These are phyloP conservation scores for Nemapogon koenigi DNA, from an alignment of 2,888 invertebrate species.

Conservation along the genomic window DNA sequence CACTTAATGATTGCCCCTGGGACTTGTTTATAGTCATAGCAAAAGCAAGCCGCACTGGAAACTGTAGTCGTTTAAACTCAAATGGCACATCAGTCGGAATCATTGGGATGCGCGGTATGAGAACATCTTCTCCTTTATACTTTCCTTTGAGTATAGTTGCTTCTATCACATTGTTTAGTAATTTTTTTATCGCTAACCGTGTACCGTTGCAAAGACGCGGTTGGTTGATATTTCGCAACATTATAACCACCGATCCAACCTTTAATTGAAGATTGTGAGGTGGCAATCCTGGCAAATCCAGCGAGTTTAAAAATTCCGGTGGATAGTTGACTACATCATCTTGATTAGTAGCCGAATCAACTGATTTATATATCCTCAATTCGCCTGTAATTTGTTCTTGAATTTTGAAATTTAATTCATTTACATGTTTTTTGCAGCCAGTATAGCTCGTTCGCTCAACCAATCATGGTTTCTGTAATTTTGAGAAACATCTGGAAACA, in stretches of 20 bases:
- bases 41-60: slow-evolving; percentile 18
- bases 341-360: slow-evolving; percentile 20
- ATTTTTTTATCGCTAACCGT: slow-evolving; percentile 14
- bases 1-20: slow-evolving; percentile 19
- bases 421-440: slow-evolving; percentile 15
- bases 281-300: slow-evolving; percentile 23
- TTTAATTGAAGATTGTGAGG: slow-evolving; percentile 23
- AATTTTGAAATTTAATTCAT: slow-evolving; percentile 21
- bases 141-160: slow-evolving; percentile 23
- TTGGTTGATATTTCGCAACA: slow-evolving; percentile 21
- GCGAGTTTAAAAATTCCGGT: slow-evolving; percentile 24
- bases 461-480: slow-evolving; percentile 18
- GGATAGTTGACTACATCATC: slow-evolving; percentile 26
- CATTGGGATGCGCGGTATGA: slow-evolving; percentile 23
- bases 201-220: slow-evolving; percentile 20
- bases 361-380: slow-evolving; percentile 23
- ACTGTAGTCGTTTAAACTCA: slow-evolving; percentile 19
- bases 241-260: slow-evolving; percentile 19
- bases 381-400: slow-evolving; percentile 20
- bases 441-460: slow-evolving; percentile 20
- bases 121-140: slow-evolving; percentile 21
- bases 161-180: slow-evolving; percentile 20
- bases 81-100: slow-evolving; percentile 20
- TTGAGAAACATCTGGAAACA: slow-evolving; percentile 13
- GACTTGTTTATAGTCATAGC: slow-evolving; percentile 21